A percentile compares a stretch with the other conserved stretches of the same genome.
phyloP scores from a whole-genome alignment of 1,140 invertebrate species.

The Oscheius sp. region DNA sequence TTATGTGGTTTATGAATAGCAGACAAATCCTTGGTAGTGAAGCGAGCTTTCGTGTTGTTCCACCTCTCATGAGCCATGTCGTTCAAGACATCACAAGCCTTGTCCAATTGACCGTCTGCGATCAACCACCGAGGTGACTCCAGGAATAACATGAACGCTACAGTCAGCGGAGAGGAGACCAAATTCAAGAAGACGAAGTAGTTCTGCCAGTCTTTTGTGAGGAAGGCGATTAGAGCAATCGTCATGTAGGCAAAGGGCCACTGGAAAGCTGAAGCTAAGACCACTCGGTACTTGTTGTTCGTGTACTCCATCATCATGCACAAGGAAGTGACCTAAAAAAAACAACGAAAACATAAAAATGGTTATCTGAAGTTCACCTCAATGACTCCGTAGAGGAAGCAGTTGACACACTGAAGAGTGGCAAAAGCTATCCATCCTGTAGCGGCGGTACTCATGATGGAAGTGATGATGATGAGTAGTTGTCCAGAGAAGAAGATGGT shows the following conservation, averaged over 20 bases:
- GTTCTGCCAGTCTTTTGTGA: conserved; percentile 54
- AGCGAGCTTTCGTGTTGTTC: conserved; percentile 54
- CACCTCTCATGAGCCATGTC: conserved; percentile 54
- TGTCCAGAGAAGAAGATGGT: conserved; percentile 51
- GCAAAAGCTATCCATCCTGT: conserved; percentile 44
- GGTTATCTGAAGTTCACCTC: too few relatives aligned
- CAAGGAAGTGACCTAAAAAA: conserved; percentile 37
- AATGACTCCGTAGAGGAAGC: conserved; percentile 54
- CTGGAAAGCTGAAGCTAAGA: conserved; percentile 54
- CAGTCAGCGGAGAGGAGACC: conserved; percentile 47
- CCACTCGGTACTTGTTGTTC: conserved; percentile 56
- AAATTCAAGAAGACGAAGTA: conserved; percentile 56
- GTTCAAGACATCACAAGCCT: conserved; percentile 53
- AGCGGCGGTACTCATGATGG: conserved; percentile 50
- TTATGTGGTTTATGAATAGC: conserved; percentile 40
- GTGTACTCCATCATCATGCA: conserved; percentile 59
- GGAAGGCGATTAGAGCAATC: conserved; percentile 49
- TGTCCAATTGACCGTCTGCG: conserved; percentile 46
- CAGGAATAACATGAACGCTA: conserved; percentile 54
- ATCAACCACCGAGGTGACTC: conserved; percentile 53
- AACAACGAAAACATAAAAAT: too few relatives aligned
- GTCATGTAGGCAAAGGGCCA: conserved; percentile 54
- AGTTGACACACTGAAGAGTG: conserved; percentile 46
- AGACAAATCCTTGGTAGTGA: conserved; percentile 45
- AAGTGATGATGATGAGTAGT: conserved; percentile 52